A percentile compares a stretch with the other conserved stretches of the same genome.
phyloP scores from a whole-genome alignment of 2,113 vertebrate genomes.

The Capreolus pygargus region DNA sequence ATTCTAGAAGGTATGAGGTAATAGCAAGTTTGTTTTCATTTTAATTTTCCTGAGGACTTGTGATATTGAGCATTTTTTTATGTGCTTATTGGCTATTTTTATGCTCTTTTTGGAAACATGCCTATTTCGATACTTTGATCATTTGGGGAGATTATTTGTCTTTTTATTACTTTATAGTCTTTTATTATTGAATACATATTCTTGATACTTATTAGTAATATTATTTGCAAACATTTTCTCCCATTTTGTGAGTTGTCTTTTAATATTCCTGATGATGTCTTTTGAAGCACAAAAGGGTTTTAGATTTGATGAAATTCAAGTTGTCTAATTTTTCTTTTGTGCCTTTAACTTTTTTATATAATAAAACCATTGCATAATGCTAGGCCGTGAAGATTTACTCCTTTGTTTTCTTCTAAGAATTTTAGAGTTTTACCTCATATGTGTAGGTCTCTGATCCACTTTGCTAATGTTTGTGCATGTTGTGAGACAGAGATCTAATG shows the following conservation, averaged over 20 bases:
- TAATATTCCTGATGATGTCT: not conserved
- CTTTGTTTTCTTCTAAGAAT: not conserved
- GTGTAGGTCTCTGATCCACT: not conserved
- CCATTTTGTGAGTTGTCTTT: not conserved
- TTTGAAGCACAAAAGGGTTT: not conserved
- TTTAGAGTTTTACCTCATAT: not conserved
- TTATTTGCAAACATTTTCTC: not conserved
- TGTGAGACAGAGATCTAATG: not conserved
- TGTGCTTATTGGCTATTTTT: not conserved
- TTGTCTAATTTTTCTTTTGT: not conserved
- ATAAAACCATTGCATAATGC: not conserved
- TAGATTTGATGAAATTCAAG: not conserved
- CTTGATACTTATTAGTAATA: not conserved
- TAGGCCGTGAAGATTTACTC: not conserved
- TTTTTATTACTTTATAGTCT: not conserved
- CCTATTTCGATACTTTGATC: not conserved
- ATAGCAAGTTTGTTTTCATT: not conserved
- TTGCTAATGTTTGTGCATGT: not conserved
- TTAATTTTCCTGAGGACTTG: not conserved
- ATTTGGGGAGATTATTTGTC: not conserved
- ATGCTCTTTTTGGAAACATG: not conserved
- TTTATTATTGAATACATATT: not conserved
- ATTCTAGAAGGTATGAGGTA: not conserved
- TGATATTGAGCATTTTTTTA: not conserved
- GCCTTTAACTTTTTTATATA: not conserved